A percentile compares a stretch with the other conserved stretches of the same genome.
phyloP scores from a whole-genome alignment of 2,888 invertebrate species.

The Coecobrya sp. region DNA sequence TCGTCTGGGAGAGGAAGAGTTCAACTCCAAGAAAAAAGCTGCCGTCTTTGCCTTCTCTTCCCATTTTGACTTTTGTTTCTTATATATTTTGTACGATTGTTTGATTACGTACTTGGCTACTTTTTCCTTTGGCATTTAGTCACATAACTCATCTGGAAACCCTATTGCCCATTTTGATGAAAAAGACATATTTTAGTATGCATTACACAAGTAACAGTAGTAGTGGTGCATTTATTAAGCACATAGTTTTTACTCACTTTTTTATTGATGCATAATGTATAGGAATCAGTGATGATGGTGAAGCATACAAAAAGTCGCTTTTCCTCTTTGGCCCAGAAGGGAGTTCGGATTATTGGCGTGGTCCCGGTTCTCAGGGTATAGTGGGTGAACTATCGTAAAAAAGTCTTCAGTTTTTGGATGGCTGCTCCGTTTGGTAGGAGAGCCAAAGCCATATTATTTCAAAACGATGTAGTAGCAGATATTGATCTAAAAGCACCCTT shows the following conservation, averaged over 20 bases:
- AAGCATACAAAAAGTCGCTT: background rate
- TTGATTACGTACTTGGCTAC: slow-evolving; percentile 53
- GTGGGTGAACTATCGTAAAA: background rate
- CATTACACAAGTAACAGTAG: background rate
- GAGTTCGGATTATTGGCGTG: background rate
- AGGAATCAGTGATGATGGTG: background rate
- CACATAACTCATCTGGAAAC: slow-evolving; percentile 3
- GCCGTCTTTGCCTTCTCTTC: background rate
- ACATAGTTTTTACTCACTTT: background rate
- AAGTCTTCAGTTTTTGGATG: background rate
- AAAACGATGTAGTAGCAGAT: background rate
- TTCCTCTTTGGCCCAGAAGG: background rate
- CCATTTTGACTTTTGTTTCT: background rate
- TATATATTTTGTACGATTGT: slow-evolving; percentile 52
- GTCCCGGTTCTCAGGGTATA: background rate
- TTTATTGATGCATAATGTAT: slow-evolving; percentile 53
- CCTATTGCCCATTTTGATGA: background rate
- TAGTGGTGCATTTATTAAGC: background rate
- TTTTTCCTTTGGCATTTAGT: background rate
- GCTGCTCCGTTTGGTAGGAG: background rate
- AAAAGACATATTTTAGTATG: background rate
- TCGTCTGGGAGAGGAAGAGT: too few species aligned
- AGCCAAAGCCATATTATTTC: too few species aligned
- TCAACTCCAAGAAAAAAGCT: background rate
- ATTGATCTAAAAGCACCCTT: background rate